phyloP scores from a whole-genome alignment of 2,113 vertebrate species.

The Gambusia affinis region DNA sequence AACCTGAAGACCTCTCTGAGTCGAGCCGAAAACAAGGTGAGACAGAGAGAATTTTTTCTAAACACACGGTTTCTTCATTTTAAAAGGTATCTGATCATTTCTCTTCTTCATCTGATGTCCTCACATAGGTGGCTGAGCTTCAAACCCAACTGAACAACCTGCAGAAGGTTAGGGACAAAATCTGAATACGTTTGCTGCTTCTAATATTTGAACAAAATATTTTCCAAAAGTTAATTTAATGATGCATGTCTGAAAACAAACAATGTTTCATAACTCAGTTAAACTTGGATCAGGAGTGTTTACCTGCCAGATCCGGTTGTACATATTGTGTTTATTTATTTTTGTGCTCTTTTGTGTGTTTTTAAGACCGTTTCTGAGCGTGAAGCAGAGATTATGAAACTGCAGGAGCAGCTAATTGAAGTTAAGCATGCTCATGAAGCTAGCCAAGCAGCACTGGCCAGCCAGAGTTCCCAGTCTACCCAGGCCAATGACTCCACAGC shows the following conservation, averaged over 20 bases:
- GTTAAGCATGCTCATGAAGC: conserved; percentile 63
- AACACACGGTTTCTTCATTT: not conserved
- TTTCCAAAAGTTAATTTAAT: no score
- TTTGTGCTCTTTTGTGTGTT: not conserved
- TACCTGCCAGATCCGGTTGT: no score
- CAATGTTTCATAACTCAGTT: no score
- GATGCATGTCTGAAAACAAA: no score
- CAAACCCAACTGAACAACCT: conserved; percentile 85
- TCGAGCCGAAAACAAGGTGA: conserved; percentile 87
- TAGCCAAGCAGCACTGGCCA: conserved; percentile 58
- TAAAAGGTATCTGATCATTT: not conserved
- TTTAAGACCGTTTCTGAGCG: conserved; percentile 71
- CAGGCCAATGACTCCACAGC: conserved; percentile 72
- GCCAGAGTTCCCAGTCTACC: conserved; percentile 42
- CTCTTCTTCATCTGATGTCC: not conserved
- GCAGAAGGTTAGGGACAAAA: conserved; percentile 82
- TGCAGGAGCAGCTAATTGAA: conserved; percentile 87
- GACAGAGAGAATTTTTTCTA: not conserved
- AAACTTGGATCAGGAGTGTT: no score
- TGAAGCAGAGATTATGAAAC: conserved; percentile 81
- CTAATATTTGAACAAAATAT: no score
- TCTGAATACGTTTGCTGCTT: no score
- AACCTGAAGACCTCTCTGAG: conserved; percentile 83
- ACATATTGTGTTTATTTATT: no score
- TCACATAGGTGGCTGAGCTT: conserved; percentile 78